Conservation (phyloP, 2,797 vertebrate genomes). For the Tauraco hartlaubi region DNA sequence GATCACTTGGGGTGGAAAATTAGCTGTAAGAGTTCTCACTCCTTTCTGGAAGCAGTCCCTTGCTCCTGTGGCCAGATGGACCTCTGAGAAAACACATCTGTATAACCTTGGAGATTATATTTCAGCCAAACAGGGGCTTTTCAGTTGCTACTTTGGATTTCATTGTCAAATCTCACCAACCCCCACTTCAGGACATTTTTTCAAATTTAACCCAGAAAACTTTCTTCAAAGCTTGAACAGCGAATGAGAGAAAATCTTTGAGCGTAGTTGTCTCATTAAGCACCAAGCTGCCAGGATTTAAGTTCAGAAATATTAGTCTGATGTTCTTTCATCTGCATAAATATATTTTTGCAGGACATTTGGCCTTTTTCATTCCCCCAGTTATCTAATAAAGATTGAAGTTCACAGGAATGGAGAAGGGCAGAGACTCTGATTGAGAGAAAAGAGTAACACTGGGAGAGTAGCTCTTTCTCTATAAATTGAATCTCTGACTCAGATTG, state of each 20-base stretch:
- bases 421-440: background rate
- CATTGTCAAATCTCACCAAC: background rate
- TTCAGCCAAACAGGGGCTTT: background rate
- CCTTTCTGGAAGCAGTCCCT: background rate
- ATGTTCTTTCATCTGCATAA: conserved; percentile 54
- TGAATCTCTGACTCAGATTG: conserved; percentile 27
- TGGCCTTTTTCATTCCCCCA: conserved; percentile 24
- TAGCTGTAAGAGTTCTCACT: background rate
- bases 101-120: background rate
- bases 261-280: conserved; percentile 45
- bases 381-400: conserved; percentile 44
- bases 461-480: background rate
- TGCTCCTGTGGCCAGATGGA: background rate
- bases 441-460: background rate
- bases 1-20: background rate
- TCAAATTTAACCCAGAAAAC: conserved; percentile 20
- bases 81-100: background rate
- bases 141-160: background rate
- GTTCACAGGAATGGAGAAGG: background rate
- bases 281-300: background rate
- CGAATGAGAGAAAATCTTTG: conserved; percentile 24
- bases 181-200: background rate
- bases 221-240: conserved; percentile 31
- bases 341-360: conserved; percentile 47
- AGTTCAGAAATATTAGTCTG: conserved; percentile 42